Percentiles rank a stretch among this genome's conserved stretches.
phyloP scores from a whole-genome alignment of 2,888 invertebrate genomes.

The Cephus pulcher region DNA sequence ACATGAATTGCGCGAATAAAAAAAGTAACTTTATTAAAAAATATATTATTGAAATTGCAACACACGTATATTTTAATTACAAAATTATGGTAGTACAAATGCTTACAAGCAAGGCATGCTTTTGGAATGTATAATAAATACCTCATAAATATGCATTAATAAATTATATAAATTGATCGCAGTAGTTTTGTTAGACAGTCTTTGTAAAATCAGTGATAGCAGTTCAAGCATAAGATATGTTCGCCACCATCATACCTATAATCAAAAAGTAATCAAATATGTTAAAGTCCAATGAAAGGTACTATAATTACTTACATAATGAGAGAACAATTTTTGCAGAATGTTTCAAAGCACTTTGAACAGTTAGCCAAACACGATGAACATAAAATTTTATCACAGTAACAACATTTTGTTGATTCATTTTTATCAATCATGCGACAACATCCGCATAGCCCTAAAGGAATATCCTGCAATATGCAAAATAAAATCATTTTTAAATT shows the following conservation, averaged over 20 bases:
- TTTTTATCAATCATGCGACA: conserved; percentile 37
- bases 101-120: background rate
- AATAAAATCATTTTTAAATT: conserved; percentile 2
- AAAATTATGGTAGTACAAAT: background rate
- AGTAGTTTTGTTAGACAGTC: conserved; percentile 9
- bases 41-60: background rate
- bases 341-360: conserved; percentile 42
- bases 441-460: conserved; percentile 40
- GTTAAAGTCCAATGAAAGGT: background rate
- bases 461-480: conserved; percentile 28
- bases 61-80: background rate
- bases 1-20: background rate
- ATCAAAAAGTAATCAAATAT: conserved; percentile 10
- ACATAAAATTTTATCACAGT: conserved; percentile 52
- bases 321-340: conserved; percentile 51
- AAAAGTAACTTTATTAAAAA: conserved; percentile 8
- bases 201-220: conserved; percentile 40
- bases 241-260: conserved; percentile 49
- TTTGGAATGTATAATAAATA: background rate
- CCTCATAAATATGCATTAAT: background rate
- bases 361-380: conserved; percentile 43
- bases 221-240: conserved; percentile 46
- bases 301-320: conserved; percentile 44
- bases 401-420: conserved; percentile 42
- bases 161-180: conserved; percentile 6